These are phyloP conservation scores for Gallinago nigripennis DNA, from an alignment of 2,797 vertebrate genomes.

Conservation along the genomic window DNA sequence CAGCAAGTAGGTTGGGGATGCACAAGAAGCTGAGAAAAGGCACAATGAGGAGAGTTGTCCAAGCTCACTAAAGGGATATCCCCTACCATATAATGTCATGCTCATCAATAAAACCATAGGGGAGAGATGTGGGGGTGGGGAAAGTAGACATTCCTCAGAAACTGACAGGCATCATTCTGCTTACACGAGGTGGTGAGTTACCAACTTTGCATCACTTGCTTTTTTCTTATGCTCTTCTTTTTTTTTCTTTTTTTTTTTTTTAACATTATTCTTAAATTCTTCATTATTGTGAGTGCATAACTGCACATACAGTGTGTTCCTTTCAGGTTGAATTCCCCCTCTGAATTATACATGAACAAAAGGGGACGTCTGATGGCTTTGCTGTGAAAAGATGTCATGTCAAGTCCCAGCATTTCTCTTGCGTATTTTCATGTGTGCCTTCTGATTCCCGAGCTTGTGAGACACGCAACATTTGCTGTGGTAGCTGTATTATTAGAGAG, in stretches of 20 bases:
- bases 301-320: neutral
- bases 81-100: neutral
- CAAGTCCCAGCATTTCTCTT: neutral
- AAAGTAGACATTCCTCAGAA: neutral
- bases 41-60: neutral
- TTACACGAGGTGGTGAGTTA: neutral
- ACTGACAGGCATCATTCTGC: neutral
- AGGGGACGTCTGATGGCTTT: neutral
- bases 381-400: neutral
- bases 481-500: neutral
- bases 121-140: fast-evolving
- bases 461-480: neutral
- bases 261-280: too few species aligned
- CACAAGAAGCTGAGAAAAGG: neutral
- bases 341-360: slow-evolving; percentile 34
- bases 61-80: neutral
- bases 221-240: neutral
- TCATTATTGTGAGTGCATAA: too few species aligned
- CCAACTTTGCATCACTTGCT: neutral
- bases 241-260: too few species aligned
- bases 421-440: neutral
- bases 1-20: fast-evolving
- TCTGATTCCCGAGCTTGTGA: neutral
- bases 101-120: neutral
- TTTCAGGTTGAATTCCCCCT: slow-evolving; percentile 14